These are phyloP conservation scores for Gordius sp. DNA, from an alignment of 2,888 invertebrate species.

Conservation along the genomic window DNA sequence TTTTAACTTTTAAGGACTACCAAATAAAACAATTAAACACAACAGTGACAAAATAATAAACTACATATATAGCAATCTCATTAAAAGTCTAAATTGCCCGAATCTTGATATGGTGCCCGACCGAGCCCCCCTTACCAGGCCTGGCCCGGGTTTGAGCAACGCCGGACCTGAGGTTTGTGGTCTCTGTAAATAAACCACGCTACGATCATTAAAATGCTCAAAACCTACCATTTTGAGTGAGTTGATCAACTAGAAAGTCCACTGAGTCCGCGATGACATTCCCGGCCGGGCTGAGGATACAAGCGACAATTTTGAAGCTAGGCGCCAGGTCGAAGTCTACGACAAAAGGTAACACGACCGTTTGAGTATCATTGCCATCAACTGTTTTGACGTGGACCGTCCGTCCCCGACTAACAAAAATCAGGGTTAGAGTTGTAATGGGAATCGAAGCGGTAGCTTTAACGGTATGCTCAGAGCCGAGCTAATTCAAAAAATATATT, in stretches of 20 bases:
- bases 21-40: too few relatives aligned
- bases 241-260: constrained; percentile 46
- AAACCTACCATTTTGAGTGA: constrained; percentile 59
- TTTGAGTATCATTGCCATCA: neutral
- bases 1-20: too few relatives aligned
- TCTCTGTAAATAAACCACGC: too few relatives aligned
- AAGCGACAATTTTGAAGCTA: constrained; percentile 48
- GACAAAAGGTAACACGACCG: neutral
- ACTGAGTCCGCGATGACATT: constrained; percentile 59
- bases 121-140: too few relatives aligned
- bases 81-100: too few relatives aligned
- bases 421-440: neutral
- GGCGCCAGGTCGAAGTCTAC: constrained; percentile 38
- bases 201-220: too few relatives aligned
- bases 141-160: too few relatives aligned
- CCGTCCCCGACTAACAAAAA: neutral
- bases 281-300: constrained; percentile 41
- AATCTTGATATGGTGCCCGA: too few relatives aligned
- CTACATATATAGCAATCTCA: too few relatives aligned
- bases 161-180: too few relatives aligned
- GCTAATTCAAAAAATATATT: too few relatives aligned
- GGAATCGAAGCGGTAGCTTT: neutral
- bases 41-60: too few relatives aligned
- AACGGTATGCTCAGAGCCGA: neutral
- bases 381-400: neutral